These are phyloP conservation scores for Ichneumoninae sp. DNA, from an alignment of 2,888 invertebrate genomes.

Conservation along the genomic window DNA sequence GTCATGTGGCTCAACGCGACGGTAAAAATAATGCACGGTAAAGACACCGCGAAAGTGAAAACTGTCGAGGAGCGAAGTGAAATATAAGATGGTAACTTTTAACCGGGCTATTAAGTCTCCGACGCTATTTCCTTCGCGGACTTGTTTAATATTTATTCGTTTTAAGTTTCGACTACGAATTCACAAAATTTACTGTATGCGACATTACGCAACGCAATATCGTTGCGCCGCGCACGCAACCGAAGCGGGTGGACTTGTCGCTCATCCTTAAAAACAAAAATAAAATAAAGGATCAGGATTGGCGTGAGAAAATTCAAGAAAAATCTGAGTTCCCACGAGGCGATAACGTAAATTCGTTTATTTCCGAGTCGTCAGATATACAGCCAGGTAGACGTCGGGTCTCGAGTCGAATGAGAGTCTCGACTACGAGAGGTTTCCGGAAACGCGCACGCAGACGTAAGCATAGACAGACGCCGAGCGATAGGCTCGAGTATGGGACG, in stretches of 20 bases:
- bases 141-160: neutral
- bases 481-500: constrained; percentile 3
- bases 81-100: neutral
- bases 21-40: neutral
- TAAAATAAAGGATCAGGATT: neutral
- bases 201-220: no score
- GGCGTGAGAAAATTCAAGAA: neutral
- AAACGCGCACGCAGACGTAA: neutral
- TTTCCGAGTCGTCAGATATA: neutral
- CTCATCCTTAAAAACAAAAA: neutral
- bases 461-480: constrained; percentile 9
- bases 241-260: no score
- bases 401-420: neutral
- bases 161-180: no score
- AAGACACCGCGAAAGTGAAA: neutral
- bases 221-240: no score
- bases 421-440: neutral
- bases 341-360: constrained; percentile 6
- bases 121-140: neutral
- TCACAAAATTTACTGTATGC: no score
- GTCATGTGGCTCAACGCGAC: neutral
- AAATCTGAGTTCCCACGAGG: neutral
- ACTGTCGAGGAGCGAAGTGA: neutral
- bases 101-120: neutral
- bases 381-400: neutral